Evolutionary conservation across 1,140 invertebrate genomes (phyloP).

Genomic region (Sycophila sp.): DNA sequence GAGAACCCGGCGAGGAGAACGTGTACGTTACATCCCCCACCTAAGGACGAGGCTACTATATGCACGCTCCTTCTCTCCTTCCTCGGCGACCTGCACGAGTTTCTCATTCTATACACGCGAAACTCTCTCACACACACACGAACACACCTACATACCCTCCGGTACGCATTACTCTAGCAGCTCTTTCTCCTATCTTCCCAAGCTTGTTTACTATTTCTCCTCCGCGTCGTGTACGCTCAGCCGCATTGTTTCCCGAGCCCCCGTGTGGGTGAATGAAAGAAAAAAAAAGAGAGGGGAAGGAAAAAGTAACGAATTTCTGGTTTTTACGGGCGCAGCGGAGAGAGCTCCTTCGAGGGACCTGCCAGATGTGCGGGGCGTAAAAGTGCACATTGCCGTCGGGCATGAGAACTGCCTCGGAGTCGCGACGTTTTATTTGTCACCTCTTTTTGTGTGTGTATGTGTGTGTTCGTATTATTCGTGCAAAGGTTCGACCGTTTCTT

Average conservation of each 20-base stretch:
- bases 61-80: too few relatives aligned
- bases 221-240: too few relatives aligned
- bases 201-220: neutral
- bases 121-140: too few relatives aligned
- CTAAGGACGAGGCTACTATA: neutral
- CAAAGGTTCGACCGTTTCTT: too few relatives aligned
- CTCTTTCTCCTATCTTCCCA: neutral
- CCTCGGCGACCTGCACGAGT: neutral
- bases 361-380: neutral
- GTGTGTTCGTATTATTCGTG: too few relatives aligned
- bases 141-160: too few relatives aligned
- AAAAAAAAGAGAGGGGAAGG: neutral
- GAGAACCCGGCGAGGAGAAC: neutral
- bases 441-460: too few relatives aligned
- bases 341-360: neutral
- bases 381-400: neutral
- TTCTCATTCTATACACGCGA: neutral
- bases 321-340: neutral
- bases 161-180: too few relatives aligned
- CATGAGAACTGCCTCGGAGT: too few relatives aligned
- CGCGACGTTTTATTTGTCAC: too few relatives aligned
- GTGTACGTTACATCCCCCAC: neutral
- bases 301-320: constrained; percentile 5
- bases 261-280: neutral
- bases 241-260: neutral